Conservation (phyloP, 1,140 invertebrate genomes). For the Drosophila paulistorum region DNA sequence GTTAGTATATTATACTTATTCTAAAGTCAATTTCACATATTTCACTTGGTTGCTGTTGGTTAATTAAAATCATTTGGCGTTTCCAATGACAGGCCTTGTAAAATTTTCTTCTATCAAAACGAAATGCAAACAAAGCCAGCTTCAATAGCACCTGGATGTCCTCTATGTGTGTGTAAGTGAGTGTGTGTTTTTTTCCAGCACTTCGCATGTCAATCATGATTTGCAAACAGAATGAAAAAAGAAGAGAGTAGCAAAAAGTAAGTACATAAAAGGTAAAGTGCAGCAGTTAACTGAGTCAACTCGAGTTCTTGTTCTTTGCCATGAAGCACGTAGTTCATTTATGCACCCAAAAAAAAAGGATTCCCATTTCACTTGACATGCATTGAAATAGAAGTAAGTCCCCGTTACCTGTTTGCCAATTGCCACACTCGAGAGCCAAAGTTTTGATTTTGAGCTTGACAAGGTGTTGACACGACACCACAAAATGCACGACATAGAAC, state of each 20-base stretch:
- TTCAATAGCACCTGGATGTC: conserved; percentile 1
- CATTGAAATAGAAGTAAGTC: conserved; percentile 58
- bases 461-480: conserved; percentile 65
- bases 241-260: conserved; percentile 15
- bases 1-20: conserved; percentile 7
- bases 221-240: conserved; percentile 42
- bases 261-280: conserved; percentile 47
- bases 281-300: conserved; percentile 46
- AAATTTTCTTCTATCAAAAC: conserved; percentile 22
- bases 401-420: conserved; percentile 49
- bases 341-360: conserved; percentile 55
- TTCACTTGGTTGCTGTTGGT: conserved; percentile 21
- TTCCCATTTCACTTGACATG: conserved; percentile 65
- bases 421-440: conserved; percentile 54
- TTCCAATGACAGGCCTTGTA: conserved; percentile 14
- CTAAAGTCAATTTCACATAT: conserved; percentile 39
- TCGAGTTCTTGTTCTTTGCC: conserved; percentile 21
- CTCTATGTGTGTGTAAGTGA: background rate
- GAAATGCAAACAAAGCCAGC: conserved; percentile 56
- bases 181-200: conserved; percentile 35
- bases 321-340: conserved; percentile 71
- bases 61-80: conserved; percentile 59
- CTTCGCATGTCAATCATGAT: conserved; percentile 75
- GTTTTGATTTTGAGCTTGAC: conserved; percentile 39
- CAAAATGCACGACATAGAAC: background rate